Evolutionary conservation across 2,888 invertebrate genomes (phyloP), one percentile per base, ranked within the genome.

Genomic region (Griposia aprilina): DNA sequence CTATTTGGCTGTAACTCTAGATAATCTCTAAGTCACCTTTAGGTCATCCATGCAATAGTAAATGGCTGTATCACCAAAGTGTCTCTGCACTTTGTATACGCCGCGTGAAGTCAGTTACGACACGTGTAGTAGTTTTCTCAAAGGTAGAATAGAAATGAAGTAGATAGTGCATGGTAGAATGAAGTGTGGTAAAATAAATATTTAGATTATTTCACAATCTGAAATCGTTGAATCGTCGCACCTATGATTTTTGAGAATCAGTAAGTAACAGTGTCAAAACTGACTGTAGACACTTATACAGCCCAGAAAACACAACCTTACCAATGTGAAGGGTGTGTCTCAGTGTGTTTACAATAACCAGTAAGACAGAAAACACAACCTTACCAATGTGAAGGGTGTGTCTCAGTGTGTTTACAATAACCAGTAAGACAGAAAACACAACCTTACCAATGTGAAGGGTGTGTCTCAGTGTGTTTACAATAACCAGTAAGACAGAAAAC

Each of bases 81-180:
- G 3, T 57, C 17, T 17, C 0, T 13, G 11, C 52, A 50, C 48
- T 48, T 70, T 63, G 13, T 48, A 23, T 41, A 36, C 30, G 17
- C 20, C 23, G 17, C 8, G 52, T 59, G 59, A 23, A 73, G 60
- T 70, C 17, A 63, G 76, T 52, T 52, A 66, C 55, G 23, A 65
- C 67, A 60, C 6, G 65, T 71, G 57, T 55, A 5, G 60, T 23
- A n/a, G 36, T 77, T 52, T 15, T n/a, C 74, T 67, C 68, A 57
- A 36, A 68, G 71, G 55, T 26, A 26, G 57, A 36, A 36, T 36
- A 36, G 30, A 36, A 36, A 36, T 36, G 30, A 36, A 36, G 30
- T 36, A 17, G n/a, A 23, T 15, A 26, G 55, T 45, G 23, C 15
- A 23, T 48, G 55, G 2, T 30, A 30, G 26, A 52, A 13, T 60